A percentile compares a stretch with the other conserved stretches of the same genome.
phyloP scores from a whole-genome alignment of 2,888 invertebrate species.

The Dicroscelio sp. region DNA sequence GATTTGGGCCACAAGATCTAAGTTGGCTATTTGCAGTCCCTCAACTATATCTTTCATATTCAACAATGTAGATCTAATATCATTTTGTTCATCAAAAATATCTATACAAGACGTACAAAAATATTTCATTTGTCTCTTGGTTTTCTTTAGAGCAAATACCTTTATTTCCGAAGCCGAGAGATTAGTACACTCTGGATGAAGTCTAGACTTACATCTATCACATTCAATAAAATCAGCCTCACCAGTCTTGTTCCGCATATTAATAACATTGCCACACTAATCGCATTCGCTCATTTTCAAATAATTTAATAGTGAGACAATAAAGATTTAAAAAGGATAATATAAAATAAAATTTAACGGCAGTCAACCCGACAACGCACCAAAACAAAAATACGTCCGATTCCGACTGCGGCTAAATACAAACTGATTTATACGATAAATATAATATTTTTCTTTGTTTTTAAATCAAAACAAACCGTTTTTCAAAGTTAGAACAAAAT shows the following conservation, averaged over 20 bases:
- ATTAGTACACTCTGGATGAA: background rate
- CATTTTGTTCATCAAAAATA: background rate
- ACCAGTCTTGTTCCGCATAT: background rate
- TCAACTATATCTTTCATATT: background rate
- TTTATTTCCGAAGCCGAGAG: background rate
- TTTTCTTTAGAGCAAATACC: background rate
- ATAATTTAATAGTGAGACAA: background rate
- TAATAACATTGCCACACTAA: background rate
- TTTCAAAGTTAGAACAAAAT: too few species aligned
- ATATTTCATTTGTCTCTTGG: background rate
- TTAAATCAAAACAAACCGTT: too few species aligned
- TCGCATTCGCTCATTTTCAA: background rate
- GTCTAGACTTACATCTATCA: background rate
- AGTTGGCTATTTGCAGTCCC: background rate
- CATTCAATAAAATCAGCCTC: conserved; percentile 2
- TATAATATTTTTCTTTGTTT: too few species aligned
- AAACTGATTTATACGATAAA: too few species aligned
- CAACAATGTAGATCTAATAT: background rate
- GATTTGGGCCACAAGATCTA: background rate
- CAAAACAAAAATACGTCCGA: conserved; percentile 24
- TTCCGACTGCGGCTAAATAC: too few species aligned
- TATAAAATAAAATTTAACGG: background rate
- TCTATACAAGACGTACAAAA: background rate
- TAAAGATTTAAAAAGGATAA: too few species aligned
- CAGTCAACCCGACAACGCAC: background rate